Conservation (phyloP, 2,888 invertebrate genomes). For the Automeris io region DNA sequence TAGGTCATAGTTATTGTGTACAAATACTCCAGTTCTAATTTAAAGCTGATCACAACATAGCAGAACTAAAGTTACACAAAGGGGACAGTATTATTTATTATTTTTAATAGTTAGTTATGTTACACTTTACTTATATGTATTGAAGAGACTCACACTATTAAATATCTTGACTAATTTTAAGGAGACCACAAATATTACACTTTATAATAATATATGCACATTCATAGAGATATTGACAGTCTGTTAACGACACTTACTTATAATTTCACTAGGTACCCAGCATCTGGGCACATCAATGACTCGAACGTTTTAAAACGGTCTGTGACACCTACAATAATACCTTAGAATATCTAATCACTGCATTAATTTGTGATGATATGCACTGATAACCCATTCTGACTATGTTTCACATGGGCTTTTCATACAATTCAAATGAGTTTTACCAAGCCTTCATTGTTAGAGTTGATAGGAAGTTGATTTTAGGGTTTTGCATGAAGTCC, state of each 20-base stretch:
- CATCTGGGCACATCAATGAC: slow-evolving; percentile 70
- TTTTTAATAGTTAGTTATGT: slow-evolving; percentile 61
- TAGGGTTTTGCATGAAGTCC: slow-evolving; percentile 55
- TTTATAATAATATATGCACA: slow-evolving; percentile 71
- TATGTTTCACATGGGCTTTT: slow-evolving; percentile 52
- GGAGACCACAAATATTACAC: slow-evolving; percentile 73
- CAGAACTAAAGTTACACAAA: slow-evolving; percentile 70
- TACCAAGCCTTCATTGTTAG: slow-evolving; percentile 47
- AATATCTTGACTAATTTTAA: slow-evolving; percentile 74
- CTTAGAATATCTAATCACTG: slow-evolving; percentile 76
- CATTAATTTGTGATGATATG: slow-evolving; percentile 76
- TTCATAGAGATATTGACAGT: slow-evolving; percentile 76
- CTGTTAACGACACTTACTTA: slow-evolving; percentile 72
- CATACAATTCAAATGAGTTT: slow-evolving; percentile 50
- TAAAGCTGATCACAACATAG: slow-evolving; percentile 75
- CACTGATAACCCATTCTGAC: slow-evolving; percentile 70
- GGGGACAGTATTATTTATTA: slow-evolving; percentile 65
- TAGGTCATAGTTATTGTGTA: slow-evolving; percentile 64
- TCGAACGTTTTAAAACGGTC: slow-evolving; percentile 68
- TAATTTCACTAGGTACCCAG: slow-evolving; percentile 74
- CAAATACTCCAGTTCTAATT: slow-evolving; percentile 68
- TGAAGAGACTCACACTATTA: slow-evolving; percentile 74
- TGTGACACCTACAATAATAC: slow-evolving; percentile 76
- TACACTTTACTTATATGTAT: slow-evolving; percentile 65
- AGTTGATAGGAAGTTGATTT: slow-evolving; percentile 51